phyloP scores from a whole-genome alignment of 2,113 vertebrate genomes.

The Leuciscus idus region DNA sequence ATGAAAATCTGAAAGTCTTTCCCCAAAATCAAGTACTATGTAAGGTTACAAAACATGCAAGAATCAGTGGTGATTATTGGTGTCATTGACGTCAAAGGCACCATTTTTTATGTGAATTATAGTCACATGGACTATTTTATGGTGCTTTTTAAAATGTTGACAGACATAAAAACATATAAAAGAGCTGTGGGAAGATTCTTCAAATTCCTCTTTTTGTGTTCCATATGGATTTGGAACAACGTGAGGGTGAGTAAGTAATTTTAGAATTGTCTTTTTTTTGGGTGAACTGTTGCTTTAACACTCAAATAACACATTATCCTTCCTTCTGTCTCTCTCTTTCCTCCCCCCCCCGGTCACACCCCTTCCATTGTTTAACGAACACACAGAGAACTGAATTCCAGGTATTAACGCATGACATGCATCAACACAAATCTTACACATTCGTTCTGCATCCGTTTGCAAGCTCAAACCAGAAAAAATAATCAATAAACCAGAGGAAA shows the following conservation, averaged over 20 bases:
- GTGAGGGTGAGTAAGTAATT: neutral
- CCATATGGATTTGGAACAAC: neutral
- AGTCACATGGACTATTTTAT: neutral
- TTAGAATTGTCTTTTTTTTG: neutral
- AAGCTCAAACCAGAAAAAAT: constrained; percentile 2
- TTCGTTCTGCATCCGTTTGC: constrained; percentile 14
- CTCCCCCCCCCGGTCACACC: neutral
- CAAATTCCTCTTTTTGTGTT: neutral
- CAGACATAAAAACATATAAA: neutral
- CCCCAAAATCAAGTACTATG: neutral
- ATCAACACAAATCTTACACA: constrained; percentile 24
- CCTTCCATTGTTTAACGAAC: constrained; percentile 1
- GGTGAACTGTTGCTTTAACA: constrained; percentile 15
- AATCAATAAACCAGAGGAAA: constrained; percentile 24
- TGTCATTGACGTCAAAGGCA: neutral
- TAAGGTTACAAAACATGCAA: neutral
- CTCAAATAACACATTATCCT: neutral
- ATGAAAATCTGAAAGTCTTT: too few relatives aligned
- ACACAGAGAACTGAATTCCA: constrained; percentile 15
- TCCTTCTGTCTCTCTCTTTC: neutral
- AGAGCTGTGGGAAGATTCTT: neutral
- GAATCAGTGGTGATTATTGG: neutral
- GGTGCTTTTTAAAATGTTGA: neutral
- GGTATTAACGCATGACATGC: neutral
- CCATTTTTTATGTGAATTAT: neutral